phyloP scores from a whole-genome alignment of 2,888 invertebrate genomes.

The Agrochola lota region DNA sequence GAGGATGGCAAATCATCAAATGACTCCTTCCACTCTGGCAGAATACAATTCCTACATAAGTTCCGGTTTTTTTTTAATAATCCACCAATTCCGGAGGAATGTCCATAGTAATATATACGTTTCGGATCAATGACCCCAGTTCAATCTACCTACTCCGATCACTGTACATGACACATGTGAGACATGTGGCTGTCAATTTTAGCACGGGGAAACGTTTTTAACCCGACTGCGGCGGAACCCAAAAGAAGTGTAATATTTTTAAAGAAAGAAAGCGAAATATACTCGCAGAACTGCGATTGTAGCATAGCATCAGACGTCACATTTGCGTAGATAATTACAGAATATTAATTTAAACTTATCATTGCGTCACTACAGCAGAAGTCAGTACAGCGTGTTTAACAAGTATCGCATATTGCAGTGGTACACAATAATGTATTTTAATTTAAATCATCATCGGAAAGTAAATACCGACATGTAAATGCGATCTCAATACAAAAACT shows the following conservation, averaged over 20 bases:
- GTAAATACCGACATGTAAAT: no score
- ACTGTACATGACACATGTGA: no score
- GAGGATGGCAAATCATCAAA: no score
- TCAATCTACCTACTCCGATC: no score
- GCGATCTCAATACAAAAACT: no score
- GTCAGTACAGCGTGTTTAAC: background rate
- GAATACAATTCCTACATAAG: no score
- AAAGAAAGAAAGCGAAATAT: background rate
- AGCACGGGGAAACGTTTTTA: background rate
- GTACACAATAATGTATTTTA: conserved; percentile 6
- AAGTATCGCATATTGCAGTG: no score
- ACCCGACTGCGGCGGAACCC: background rate
- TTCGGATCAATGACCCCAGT: no score
- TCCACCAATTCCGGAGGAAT: no score
- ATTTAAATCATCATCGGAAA: conserved; percentile 1
- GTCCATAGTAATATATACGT: no score
- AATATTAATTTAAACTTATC: conserved; percentile 2
- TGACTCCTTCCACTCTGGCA: no score
- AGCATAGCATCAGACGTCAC: background rate
- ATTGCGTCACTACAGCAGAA: conserved; percentile 6
- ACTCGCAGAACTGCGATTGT: background rate
- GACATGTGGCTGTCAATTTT: background rate
- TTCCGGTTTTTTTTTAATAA: no score
- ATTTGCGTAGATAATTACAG: conserved; percentile 23
- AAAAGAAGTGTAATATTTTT: background rate